Base-by-base conservation (phyloP, 2,797 vertebrate genomes). In the Galaxias olidus region DNA sequence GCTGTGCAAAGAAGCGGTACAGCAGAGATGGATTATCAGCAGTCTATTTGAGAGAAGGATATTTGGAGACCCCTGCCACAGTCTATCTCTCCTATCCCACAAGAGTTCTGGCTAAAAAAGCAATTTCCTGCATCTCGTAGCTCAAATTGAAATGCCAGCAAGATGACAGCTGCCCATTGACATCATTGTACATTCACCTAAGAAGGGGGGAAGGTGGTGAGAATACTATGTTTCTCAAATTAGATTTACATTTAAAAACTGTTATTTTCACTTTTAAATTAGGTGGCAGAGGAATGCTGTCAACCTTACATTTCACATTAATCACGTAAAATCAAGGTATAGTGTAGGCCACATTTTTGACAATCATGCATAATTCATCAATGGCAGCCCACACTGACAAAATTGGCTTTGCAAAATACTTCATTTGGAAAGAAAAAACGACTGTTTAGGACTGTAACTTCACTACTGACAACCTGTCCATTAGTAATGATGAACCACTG, bases 141-240 rank as follows among this genome's bases (percentile, higher is more conserved):
- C 70, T 82, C 69, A 81, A 84, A 90, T 83, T 85, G 82, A 89
- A 86, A 89, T 81, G 85, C 82, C 85, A 86, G 66, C 56, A 54
- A 80, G 74, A 76, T 79, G 86, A 86, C 85, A 88, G 78, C 69
- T 77, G 68, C 75, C 77, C 59, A 69, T 71, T 68, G 71, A 87
- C 72, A 84, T 77, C 72, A 69, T 47, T 18, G 68, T 77, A 67
- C 72, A 72, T 73, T 66, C 18, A 47, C 14, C 17, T 47, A 11
- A 69, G 68, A 76, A 70, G 61, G 58, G 57, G 18, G 11, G 47
- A 66, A 73, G 75, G 76, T 66, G 68, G 65, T 70, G 56, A 71
- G 73, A 72, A 79, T 49, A 59, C 63, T 44, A 19, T 54, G 64
- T 58, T 77, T 72, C 60, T 71, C 59, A 73, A 80, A 86, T 86